Evolutionary conservation across 2,888 invertebrate species (phyloP).

Genomic region (Drosophila melanocephala): DNA sequence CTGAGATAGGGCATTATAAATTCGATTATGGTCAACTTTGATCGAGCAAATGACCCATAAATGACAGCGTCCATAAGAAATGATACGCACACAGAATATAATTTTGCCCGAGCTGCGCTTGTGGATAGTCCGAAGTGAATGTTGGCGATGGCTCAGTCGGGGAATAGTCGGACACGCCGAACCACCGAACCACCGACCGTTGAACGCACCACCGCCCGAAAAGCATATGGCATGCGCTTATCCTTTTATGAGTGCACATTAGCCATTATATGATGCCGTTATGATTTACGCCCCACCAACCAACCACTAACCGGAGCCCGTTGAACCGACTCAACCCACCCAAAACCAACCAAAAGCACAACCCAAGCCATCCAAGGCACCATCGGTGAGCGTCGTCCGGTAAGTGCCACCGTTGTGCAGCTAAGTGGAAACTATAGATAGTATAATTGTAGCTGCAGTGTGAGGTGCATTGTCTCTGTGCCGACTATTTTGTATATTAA

Average conservation of each 20-base stretch:
- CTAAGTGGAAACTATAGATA: slow-evolving; percentile 85
- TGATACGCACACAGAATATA: slow-evolving; percentile 51
- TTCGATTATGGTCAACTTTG: slow-evolving; percentile 9
- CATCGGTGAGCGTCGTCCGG: slow-evolving; percentile 62
- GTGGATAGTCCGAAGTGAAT: slow-evolving; percentile 30
- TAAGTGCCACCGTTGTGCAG: slow-evolving; percentile 82
- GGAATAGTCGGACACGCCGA: slow-evolving; percentile 15
- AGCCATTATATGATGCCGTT: slow-evolving; percentile 67
- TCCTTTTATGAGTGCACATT: slow-evolving; percentile 81
- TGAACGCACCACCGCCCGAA: slow-evolving; percentile 10
- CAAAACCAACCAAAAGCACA: not conserved
- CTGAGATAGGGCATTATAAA: not conserved
- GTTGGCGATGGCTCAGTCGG: slow-evolving; percentile 23
- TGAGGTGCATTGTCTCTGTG: slow-evolving; percentile 47
- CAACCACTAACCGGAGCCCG: slow-evolving; percentile 8
- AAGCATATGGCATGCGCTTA: slow-evolving; percentile 70
- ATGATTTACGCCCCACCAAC: slow-evolving; percentile 78
- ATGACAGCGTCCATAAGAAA: slow-evolving; percentile 51
- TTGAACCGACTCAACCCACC: slow-evolving; percentile 1
- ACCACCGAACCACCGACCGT: slow-evolving; percentile 7
- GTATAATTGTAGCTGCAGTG: slow-evolving; percentile 77
- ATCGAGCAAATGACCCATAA: slow-evolving; percentile 72
- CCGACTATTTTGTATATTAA: slow-evolving; percentile 73
- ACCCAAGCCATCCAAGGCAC: slow-evolving; percentile 10
- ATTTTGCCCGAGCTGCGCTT: slow-evolving; percentile 34